Percentiles rank a stretch among this genome's conserved stretches.
These are phyloP conservation scores for Pangasius krempfi DNA, from an alignment of 2,797 vertebrate species.

Conservation along the genomic window DNA sequence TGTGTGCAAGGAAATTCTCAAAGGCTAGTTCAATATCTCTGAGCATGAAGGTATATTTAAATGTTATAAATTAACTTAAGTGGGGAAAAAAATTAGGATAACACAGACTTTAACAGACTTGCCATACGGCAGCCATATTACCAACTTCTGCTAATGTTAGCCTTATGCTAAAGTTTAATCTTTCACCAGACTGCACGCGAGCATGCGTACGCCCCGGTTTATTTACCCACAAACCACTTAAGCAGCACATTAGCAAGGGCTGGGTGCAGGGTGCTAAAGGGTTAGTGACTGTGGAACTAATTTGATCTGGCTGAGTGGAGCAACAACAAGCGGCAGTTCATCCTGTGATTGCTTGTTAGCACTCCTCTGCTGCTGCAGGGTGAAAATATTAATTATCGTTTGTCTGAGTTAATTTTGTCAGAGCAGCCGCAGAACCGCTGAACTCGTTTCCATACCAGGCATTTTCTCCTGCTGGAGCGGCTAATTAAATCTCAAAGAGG, in stretches of 20 bases:
- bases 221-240: slow-evolving; percentile 30
- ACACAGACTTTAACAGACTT: background rate
- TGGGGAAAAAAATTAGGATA: background rate
- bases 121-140: background rate
- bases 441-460: slow-evolving; percentile 64
- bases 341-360: slow-evolving; percentile 44
- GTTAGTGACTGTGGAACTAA: slow-evolving; percentile 36
- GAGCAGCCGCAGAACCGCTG: slow-evolving; percentile 50
- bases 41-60: background rate
- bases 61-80: background rate
- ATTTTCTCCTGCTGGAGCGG: slow-evolving; percentile 60
- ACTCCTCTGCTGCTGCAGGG: slow-evolving; percentile 62
- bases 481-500: slow-evolving; percentile 69
- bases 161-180: background rate
- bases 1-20: background rate
- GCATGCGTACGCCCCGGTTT: background rate
- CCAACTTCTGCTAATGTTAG: background rate
- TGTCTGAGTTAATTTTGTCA: slow-evolving; percentile 68
- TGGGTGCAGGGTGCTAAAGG: slow-evolving; percentile 22
- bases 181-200: background rate
- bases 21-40: background rate
- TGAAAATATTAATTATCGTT: slow-evolving; percentile 76
- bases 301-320: slow-evolving; percentile 41
- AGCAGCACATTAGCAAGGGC: slow-evolving; percentile 16
- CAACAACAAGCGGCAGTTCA: slow-evolving; percentile 34